These are phyloP conservation scores for Rhegmatorhina hoffmannsi DNA, from an alignment of 2,113 vertebrate genomes.

Conservation along the genomic window DNA sequence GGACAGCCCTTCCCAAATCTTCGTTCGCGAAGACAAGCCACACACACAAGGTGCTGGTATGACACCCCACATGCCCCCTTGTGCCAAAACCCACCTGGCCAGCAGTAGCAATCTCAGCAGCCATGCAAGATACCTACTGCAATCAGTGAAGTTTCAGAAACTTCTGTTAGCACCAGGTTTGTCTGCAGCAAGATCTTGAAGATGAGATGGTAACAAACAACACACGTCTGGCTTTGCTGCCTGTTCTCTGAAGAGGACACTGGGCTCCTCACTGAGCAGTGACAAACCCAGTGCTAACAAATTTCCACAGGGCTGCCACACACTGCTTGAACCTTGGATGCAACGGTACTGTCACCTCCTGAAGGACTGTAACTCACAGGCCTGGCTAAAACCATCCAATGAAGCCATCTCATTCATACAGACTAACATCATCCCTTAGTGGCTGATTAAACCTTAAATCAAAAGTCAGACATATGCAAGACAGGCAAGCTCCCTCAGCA, in stretches of 20 bases:
- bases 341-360: neutral
- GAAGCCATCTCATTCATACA: fast-evolving
- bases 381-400: neutral
- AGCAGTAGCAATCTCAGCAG: neutral
- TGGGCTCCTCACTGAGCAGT: neutral
- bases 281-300: neutral
- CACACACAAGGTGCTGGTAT: too few species aligned
- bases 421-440: neutral
- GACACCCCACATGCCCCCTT: fast-evolving
- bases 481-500: fast-evolving
- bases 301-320: too few species aligned
- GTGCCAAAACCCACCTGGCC: neutral
- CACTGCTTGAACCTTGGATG: fast-evolving
- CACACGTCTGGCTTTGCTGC: neutral
- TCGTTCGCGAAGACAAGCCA: too few species aligned
- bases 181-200: neutral
- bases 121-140: fast-evolving
- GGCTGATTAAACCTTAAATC: neutral
- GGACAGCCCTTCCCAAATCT: too few species aligned
- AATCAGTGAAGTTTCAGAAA: neutral
- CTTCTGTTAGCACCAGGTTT: neutral
- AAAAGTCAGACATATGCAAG: fast-evolving
- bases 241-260: neutral
- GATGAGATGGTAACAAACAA: fast-evolving
- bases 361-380: neutral